phyloP scores from a whole-genome alignment of 1,140 invertebrate genomes.

The Galleria mellonella region DNA sequence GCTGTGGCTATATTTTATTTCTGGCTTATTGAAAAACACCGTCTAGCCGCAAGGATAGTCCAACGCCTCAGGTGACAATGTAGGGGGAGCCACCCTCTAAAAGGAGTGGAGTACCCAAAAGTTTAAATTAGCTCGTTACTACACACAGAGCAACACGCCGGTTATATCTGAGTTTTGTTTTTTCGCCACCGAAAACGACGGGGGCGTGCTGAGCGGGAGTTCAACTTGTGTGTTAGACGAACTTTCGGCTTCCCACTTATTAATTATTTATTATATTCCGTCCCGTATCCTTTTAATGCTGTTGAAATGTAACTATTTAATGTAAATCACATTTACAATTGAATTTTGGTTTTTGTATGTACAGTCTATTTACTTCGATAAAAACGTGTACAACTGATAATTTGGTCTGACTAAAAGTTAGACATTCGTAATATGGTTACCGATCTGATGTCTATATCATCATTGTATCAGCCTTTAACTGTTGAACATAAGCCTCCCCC shows the following conservation, averaged over 20 bases:
- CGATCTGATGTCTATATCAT: no score
- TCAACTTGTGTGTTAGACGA: constrained; percentile 48
- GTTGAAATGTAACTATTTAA: no score
- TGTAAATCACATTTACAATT: no score
- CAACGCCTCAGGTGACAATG: constrained; percentile 53
- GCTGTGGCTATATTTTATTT: constrained; percentile 11
- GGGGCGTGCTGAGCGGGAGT: constrained; percentile 14
- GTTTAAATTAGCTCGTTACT: constrained; percentile 72
- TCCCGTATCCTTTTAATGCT: constrained; percentile 1
- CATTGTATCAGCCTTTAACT: no score
- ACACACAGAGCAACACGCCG: constrained; percentile 44
- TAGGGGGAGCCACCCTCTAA: constrained; percentile 46
- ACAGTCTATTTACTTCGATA: no score
- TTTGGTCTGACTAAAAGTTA: no score
- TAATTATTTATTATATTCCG: constrained; percentile 58
- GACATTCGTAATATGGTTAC: no score
- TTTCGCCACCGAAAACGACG: constrained; percentile 62
- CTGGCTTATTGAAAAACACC: constrained; percentile 46
- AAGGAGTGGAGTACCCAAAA: constrained; percentile 51
- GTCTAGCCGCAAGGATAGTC: constrained; percentile 34
- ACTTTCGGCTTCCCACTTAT: constrained; percentile 33
- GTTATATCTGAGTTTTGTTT: constrained; percentile 62
- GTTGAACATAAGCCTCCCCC: no score
- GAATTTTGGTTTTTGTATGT: no score
- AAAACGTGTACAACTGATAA: no score